phyloP scores from a whole-genome alignment of 2,888 invertebrate species.

The Lasioglossum morio region DNA sequence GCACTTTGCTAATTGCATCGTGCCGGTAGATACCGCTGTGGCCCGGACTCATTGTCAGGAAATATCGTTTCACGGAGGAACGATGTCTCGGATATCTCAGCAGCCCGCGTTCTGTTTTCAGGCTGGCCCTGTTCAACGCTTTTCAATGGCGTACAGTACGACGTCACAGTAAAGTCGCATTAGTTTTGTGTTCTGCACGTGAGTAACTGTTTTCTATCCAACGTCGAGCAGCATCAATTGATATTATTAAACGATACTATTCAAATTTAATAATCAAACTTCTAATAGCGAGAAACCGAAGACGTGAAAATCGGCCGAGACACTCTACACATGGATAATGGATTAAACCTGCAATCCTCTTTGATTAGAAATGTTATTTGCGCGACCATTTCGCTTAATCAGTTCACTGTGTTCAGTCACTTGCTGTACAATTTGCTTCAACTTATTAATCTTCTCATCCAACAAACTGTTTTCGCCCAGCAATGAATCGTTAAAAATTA shows the following conservation, averaged over 20 bases:
- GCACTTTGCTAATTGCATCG: constrained; percentile 74
- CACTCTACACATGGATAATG: background rate
- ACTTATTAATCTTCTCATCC: background rate
- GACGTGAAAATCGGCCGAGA: no score
- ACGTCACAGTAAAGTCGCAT: background rate
- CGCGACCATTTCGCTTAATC: background rate
- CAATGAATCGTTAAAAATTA: constrained; percentile 28
- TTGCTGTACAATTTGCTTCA: background rate
- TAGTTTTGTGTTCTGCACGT: no score
- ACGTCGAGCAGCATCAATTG: no score
- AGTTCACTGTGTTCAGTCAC: background rate
- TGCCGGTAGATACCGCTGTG: constrained; percentile 40
- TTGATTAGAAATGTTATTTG: background rate
- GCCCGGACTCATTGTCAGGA: constrained; percentile 23
- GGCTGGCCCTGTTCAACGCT: constrained; percentile 9
- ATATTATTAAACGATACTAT: background rate
- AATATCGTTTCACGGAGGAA: constrained; percentile 37
- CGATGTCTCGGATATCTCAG: constrained; percentile 2
- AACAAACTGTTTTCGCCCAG: background rate
- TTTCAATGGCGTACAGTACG: constrained; percentile 8
- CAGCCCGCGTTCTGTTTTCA: constrained; percentile 21
- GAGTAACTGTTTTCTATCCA: no score
- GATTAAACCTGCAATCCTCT: background rate
- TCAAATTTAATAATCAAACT: no score
- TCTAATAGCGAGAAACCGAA: no score